Base-by-base conservation (phyloP, 2,888 invertebrate species). In the Allophyes oxyacanthae region DNA sequence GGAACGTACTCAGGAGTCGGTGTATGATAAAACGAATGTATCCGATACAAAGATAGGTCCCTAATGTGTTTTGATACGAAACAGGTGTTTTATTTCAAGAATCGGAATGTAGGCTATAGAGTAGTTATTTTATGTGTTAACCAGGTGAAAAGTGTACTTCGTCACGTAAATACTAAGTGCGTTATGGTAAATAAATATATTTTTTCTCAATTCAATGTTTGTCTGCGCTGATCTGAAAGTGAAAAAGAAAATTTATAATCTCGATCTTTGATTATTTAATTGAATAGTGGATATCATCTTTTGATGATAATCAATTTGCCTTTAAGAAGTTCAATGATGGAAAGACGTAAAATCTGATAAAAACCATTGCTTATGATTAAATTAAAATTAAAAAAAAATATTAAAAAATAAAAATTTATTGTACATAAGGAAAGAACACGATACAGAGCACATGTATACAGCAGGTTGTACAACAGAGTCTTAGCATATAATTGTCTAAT, bases 31-130 rank as follows among this genome's bases (percentile, higher is more conserved):
- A 59, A 57, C 28, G 42, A 63, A 70, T 67, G 55, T 54, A 64
- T 61, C 45, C 41, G 57, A 57, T 54, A 60, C 42, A 49, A 44
- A 54, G 53, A 28, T 28, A 28, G n/a, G 56, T 52, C 45, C 30
- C 65, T 77, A 73, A 79, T 79, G 75, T 68, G 51, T 65, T 65
- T 64, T 44, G 59, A 73, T 64, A 73, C 38, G 45, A 67, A 73
- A 55, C 64, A 72, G 59, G 73, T 66, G 69, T 63, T 54, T 55
- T 46, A 53, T 63, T 58, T 60, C 30, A 15, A 32, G 54, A 61
- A 40, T 46, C 28, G 15, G 36, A 48, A 52, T 15, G 56, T 57
- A 54, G 20, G 4, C 20, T 20, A 51, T 68, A 44, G 11, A 64
- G 15, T 44, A 46, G 42, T 65, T 26, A 26, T 49, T 64, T 64